Evolutionary conservation across 2,797 vertebrate genomes (phyloP), one percentile per base, ranked within the genome.

Genomic region (Ataeniobius toweri): DNA sequence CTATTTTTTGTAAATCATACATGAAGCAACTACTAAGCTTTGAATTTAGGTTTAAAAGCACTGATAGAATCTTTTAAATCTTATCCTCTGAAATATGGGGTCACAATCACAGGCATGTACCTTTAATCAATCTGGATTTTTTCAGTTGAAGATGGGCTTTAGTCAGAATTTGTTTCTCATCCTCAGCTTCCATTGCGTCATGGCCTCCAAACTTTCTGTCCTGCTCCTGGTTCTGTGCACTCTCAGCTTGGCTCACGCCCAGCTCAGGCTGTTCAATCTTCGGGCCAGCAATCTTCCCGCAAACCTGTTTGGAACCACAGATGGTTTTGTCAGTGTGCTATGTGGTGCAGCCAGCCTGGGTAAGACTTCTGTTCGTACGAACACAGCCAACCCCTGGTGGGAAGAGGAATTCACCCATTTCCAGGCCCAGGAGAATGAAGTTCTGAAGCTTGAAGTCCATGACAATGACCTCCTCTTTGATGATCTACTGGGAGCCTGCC

Each of bases 341-440:
- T 88, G 85, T 16, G 80, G 79, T 6, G 10, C 74, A 0, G 7
- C 28, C 0, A 12, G 12, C n/a, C 68, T 92, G 36, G 93, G 93
- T 0, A 50, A 20, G 6, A 94, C 93, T 0, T 50, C 75, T 0
- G 31, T 83, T 26, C 68, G 76, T n/a, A 3, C 81, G 0, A 2
- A 92, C 77, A 71, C 75, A 0, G 3, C 4, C 2, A 79, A 92
- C 71, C 94, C 94, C 28, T 83, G 84, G 81, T 93, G 94, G 94
- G 58, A 68, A 0, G 85, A 90, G 61, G 80, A 91, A 58, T 94
- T 92, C 26, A 0, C 6, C 63, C 31, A 82, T 81, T 82, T 80
- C 46, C 53, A 53, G 0, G 89, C 88, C n/a, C 6, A 63, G 20
- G 5, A 73, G 36, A 73, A 77, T 0, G 36, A 92, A 0, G 3